Evolutionary conservation across 1,140 invertebrate species (phyloP), one percentile per base, ranked within the genome.

Genomic region (Tetramorium parvispinum): DNA sequence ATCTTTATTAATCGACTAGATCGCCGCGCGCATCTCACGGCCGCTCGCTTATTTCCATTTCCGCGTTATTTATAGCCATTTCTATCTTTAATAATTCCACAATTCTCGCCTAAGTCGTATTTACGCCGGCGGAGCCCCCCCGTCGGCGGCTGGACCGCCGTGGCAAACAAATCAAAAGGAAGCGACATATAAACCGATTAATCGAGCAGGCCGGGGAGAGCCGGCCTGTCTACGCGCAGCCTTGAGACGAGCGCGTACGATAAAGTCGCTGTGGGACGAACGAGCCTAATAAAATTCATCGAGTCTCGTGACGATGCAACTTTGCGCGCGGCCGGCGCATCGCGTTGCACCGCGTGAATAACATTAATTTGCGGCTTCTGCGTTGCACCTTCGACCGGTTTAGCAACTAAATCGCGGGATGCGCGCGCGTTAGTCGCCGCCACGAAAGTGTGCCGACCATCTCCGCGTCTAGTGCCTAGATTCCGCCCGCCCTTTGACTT

Each of bases 261-360:
- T 85, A 85, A 75, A 77, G 82, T 85, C 75, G 57, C 82, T 40
- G 71, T 75, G 71, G 40, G 70, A 85, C 71, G 81, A 76, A 76
- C 81, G 55, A 85, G 71, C 70, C 70, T 76, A 85, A 85, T 85
- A 85, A 85, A 77, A 85, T 77, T 77, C 59, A 81, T 81, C 63
- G 78, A 81, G 78, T 70, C 78, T 57, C 78, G 65, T 81, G 78
- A 81, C 78, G 78, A 57, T 81, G 78, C 78, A 81, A 70, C 78
- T 81, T 81, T 24, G 49, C 65, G 59, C 32, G 32, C 21, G 68
- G 57, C 13, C 37, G 63, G n/a, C 40, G 73, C 73, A 16, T 40
- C 53, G 73, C 73, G 55, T 18, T 5, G 75, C 55, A 6, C 53
- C 51, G 75, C 77, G 46, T 81, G 78, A 81, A 81, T 70, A 81